These are phyloP conservation scores for Macrostomum lignano DNA, from an alignment of 1,140 invertebrate species.

Conservation along the genomic window DNA sequence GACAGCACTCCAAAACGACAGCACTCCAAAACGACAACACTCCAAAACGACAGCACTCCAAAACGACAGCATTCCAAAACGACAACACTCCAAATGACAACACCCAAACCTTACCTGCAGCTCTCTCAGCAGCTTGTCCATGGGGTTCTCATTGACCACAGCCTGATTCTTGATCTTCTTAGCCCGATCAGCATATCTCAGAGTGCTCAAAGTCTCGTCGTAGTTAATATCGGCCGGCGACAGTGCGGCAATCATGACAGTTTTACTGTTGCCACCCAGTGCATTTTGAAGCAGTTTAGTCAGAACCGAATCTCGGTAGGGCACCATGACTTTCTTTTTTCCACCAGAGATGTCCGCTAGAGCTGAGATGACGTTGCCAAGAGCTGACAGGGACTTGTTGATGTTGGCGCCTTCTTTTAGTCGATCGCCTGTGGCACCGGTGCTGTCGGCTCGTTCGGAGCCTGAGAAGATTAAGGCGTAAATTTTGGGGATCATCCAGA, in stretches of 20 bases:
- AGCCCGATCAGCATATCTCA: too few species aligned
- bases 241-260: conserved; percentile 80
- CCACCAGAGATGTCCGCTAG: conserved; percentile 24
- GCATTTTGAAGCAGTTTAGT: conserved; percentile 38
- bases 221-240: conserved; percentile 43
- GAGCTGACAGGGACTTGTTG: conserved; percentile 86
- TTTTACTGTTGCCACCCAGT: conserved; percentile 41
- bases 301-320: conserved; percentile 36
- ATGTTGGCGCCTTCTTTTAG: conserved; percentile 98
- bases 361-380: conserved; percentile 76
- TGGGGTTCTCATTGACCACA: too few species aligned
- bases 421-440: conserved; percentile 57
- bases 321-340: conserved; percentile 30
- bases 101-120: neutral
- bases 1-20: too few species aligned
- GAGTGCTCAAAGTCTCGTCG: conserved; percentile 69
- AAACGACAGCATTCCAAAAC: too few species aligned
- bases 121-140: too few species aligned
- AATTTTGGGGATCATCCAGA: too few species aligned
- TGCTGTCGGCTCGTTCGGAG: conserved; percentile 81
- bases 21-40: too few species aligned
- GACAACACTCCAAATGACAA: too few species aligned
- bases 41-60: too few species aligned
- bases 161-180: too few species aligned
- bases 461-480: conserved; percentile 62